A percentile compares a stretch with the other conserved stretches of the same genome.
Conservation (phyloP, 2,888 invertebrate genomes). For the Schizaphis graminum region DNA sequence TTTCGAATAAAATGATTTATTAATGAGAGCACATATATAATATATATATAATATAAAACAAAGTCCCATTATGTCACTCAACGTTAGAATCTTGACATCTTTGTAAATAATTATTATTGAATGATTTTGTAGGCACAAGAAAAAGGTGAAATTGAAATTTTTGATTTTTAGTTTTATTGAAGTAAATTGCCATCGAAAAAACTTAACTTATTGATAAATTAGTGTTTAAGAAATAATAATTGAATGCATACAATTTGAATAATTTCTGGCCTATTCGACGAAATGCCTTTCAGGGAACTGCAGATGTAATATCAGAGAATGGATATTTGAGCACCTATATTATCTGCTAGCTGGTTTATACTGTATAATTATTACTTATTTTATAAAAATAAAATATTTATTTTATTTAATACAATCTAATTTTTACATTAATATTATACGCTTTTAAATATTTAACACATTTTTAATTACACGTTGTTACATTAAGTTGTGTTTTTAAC, state of each 20-base stretch:
- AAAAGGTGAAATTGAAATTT: background rate
- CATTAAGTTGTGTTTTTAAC: background rate
- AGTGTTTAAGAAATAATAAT: background rate
- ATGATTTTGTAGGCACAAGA: background rate
- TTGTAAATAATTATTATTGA: background rate
- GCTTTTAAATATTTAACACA: background rate
- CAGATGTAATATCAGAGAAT: background rate
- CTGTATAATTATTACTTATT: background rate
- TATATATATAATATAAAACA: background rate
- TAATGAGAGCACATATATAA: background rate
- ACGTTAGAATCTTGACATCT: background rate
- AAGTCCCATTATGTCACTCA: background rate
- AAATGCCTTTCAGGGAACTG: background rate
- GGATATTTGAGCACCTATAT: background rate
- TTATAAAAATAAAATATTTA: background rate
- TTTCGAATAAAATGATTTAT: background rate
- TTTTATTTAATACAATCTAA: background rate
- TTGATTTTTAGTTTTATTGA: background rate
- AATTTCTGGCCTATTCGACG: background rate
- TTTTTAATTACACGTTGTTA: background rate
- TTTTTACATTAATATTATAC: background rate
- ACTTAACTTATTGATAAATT: background rate
- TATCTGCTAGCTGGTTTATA: background rate
- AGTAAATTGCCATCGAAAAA: background rate
- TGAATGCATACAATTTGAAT: background rate